phyloP scores from a whole-genome alignment of 2,888 invertebrate genomes.

The Gryllus longicercus region DNA sequence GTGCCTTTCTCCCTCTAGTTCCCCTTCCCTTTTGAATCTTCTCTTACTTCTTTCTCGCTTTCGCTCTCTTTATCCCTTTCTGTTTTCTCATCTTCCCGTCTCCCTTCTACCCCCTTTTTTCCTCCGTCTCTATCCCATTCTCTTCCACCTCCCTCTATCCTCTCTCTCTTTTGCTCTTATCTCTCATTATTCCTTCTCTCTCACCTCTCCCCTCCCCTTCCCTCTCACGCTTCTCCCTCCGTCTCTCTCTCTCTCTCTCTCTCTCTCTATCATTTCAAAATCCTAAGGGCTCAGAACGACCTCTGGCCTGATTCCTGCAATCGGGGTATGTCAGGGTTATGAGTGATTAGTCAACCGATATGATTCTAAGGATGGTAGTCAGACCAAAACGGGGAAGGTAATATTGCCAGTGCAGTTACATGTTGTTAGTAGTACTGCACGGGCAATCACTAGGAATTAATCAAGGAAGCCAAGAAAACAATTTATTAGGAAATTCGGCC shows the following conservation, averaged over 20 bases:
- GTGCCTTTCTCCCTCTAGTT: too few species aligned
- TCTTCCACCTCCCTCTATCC: neutral
- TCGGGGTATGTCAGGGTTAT: neutral
- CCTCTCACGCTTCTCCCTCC: neutral
- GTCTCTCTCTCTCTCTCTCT: neutral
- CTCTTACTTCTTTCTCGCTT: neutral
- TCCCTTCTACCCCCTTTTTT: neutral
- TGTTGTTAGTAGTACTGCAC: too few species aligned
- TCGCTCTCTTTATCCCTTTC: neutral
- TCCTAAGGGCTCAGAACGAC: neutral
- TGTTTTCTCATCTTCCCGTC: neutral
- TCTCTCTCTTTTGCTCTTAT: too few species aligned
- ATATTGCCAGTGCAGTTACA: neutral
- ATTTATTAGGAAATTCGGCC: too few species aligned
- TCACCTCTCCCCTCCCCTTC: too few species aligned
- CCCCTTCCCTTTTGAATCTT: neutral
- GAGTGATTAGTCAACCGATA: neutral
- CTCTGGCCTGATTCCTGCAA: neutral
- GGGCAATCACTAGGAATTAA: too few species aligned
- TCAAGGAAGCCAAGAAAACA: too few species aligned
- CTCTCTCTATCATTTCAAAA: neutral
- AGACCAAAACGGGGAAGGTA: neutral
- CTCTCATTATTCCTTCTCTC: too few species aligned
- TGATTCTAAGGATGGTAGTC: neutral
- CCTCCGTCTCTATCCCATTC: too few species aligned